Base-by-base conservation (phyloP, 1,140 invertebrate species). In the Drosophila trapezifrons region DNA sequence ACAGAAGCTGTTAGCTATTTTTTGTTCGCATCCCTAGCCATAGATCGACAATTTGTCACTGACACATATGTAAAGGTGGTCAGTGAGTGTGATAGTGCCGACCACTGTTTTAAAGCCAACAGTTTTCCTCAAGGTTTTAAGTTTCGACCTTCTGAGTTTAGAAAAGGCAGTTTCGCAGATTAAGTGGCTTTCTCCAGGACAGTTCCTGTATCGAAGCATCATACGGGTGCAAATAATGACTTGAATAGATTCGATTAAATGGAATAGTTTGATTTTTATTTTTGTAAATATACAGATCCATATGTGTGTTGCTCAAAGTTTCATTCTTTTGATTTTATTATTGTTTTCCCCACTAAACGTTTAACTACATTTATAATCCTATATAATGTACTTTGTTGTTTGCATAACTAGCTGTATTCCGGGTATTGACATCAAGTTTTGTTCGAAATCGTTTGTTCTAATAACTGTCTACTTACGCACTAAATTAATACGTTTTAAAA, bases 231-330 rank as follows among this genome's bases (percentile, higher is more conserved):
- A 2, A 57, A 20, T 10, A 47, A 76, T 3, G 80, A 90, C 64
- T 71, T 91, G 13, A 91, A 86, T 80, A 56, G 90, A 12, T 91
- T 91, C 51, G 90, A 91, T 74, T 91, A 18, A 86, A 40, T 46
- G 49, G 66, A 64, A 72, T 67, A 58, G 52, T 75, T 57, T 51
- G 55, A 76, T 43, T 74, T 80, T 59, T 18, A 63, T 75, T 57
- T 58, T 69, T 59, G 57, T 78, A 72, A 72, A 72, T 71, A 72
- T 71, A 72, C 67, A 58, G 52, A 49, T 58, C 69, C 66, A 47
- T 71, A 58, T 72, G 43, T 70, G 66, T 71, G 51, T 72, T 40
- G 40, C 51, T 15, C 49, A 72, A 49, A 35, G 43, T 71, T 58
- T 38, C 25, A n/a, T n/a, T 32, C 63, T 78, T 75, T 78, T 78